Conservation (phyloP, 2,113 vertebrate genomes). For the Synodontis membranacea region DNA sequence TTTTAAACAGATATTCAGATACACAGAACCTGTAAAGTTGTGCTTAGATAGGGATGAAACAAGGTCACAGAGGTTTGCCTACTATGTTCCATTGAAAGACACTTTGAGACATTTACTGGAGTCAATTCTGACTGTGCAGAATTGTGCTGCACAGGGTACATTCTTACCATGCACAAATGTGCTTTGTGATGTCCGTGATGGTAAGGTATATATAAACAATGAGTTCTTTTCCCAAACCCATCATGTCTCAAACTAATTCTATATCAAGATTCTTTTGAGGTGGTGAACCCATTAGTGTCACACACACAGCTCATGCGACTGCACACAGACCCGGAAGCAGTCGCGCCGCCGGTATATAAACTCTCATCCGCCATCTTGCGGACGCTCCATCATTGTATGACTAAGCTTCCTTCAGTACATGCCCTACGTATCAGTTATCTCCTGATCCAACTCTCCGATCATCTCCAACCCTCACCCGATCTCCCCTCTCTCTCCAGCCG, state of each 20-base stretch:
- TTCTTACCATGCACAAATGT: neutral
- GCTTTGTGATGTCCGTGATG: slow-evolving; percentile 37
- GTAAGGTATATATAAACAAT: slow-evolving; percentile 17
- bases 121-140: neutral
- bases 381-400: no score
- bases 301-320: no score
- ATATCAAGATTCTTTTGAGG: slow-evolving; percentile 44
- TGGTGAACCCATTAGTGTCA: slow-evolving; percentile 48
- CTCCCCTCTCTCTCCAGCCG: no score
- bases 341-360: no score
- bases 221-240: slow-evolving; percentile 11
- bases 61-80: no score
- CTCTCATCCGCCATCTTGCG: no score
- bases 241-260: slow-evolving; percentile 1
- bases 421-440: no score
- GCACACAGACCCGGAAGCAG: no score
- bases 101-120: neutral
- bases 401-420: no score
- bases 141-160: neutral
- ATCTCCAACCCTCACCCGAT: no score
- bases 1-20: neutral
- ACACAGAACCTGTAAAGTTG: neutral
- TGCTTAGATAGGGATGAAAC: no score
- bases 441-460: no score
- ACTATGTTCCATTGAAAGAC: neutral